A percentile compares a stretch with the other conserved stretches of the same genome.
Conservation (phyloP, 2,888 invertebrate species). For the Orchestes rusci region DNA sequence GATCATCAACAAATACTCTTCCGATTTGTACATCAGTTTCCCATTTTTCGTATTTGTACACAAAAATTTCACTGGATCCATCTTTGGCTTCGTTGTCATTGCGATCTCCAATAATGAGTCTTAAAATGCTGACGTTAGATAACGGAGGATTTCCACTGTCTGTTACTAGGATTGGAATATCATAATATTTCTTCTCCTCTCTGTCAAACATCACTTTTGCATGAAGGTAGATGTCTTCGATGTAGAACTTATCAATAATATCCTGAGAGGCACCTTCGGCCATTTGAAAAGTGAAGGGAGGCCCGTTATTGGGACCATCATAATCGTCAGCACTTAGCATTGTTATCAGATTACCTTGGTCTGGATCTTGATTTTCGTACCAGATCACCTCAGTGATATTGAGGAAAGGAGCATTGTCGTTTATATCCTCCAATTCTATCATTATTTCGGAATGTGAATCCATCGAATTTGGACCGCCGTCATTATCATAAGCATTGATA, state of each 20-base stretch:
- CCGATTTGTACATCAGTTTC: conserved; percentile 80
- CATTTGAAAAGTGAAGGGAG: conserved; percentile 72
- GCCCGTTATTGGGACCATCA: conserved; percentile 76
- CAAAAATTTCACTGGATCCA: conserved; percentile 84
- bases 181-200: conserved; percentile 79
- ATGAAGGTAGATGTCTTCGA: conserved; percentile 48
- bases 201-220: conserved; percentile 77
- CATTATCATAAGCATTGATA: conserved; percentile 69
- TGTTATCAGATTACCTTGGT: conserved; percentile 53
- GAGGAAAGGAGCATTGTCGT: conserved; percentile 89
- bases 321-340: conserved; percentile 69
- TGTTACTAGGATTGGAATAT: conserved; percentile 80
- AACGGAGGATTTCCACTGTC: conserved; percentile 70
- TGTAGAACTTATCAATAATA: conserved; percentile 64
- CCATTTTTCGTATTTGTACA: conserved; percentile 89
- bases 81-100: conserved; percentile 89
- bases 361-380: conserved; percentile 63
- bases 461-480: conserved; percentile 58
- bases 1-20: conserved; percentile 86
- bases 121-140: conserved; percentile 77
- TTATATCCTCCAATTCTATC: conserved; percentile 70
- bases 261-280: conserved; percentile 60
- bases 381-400: conserved; percentile 75
- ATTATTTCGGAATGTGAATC: conserved; percentile 61
- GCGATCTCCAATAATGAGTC: conserved; percentile 86